Evolutionary conservation across 1,140 invertebrate genomes (phyloP), one percentile per base, ranked within the genome.

Genomic region (Penaeus chinensis): DNA sequence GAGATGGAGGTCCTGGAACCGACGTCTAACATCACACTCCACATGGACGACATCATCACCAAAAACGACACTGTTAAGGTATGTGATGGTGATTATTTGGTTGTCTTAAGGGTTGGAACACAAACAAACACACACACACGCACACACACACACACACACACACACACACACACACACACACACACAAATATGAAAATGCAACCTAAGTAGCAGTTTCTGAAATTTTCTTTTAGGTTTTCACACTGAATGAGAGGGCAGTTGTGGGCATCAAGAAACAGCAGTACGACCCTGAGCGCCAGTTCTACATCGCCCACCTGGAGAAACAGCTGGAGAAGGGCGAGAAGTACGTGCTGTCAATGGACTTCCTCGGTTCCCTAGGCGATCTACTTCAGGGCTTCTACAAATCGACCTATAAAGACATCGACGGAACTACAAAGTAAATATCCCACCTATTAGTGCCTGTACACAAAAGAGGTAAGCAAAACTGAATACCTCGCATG

Each of bases 201-300:
- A 32, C 32, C 0, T 2, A 32, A 32, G 32, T 32, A 32, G 32
- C 2, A 32, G 32, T 32, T 54, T 54, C 54, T 11, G 54, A 54
- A 54, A 54, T 11, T 13, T 54, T 8, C 16, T 54, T 54, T 1
- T 42, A 54, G 54, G 54, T 54, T 11, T 16, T 1, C 54, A 0
- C 54, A 10, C 16, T 16, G 16, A 16, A 16, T 13, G 54, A 13
- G 11, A 16, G 10, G 16, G 16, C 54, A 16, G 1, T 16, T 5
- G n/a, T 83, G 4, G 32, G 65, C 16, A n/a, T 61, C 62, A 19
- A 37, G 54, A 16, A 37, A 11, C 66, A 66, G 69, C 10, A 78
- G 18, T 82, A 94, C 91, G 95, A 96, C 91, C 94, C 93, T 47
- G 93, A 94, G 11, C 93, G 94, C 74, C 94, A 97, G 91, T 97